Evolutionary conservation across 2,888 invertebrate species (phyloP).

Genomic region (Chrysina gloriosa): DNA sequence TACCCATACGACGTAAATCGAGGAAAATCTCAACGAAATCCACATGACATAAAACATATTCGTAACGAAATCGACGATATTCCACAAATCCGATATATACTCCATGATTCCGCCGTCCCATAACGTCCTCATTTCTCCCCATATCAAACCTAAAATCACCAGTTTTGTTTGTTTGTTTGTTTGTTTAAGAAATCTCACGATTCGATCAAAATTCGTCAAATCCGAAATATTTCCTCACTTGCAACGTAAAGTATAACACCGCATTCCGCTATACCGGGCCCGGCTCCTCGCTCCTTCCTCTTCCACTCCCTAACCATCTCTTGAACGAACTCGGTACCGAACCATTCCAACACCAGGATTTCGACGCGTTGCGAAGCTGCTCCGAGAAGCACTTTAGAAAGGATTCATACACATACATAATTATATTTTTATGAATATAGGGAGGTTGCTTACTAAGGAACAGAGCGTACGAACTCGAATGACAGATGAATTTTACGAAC

Average conservation of each 20-base stretch:
- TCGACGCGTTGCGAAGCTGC: constrained; percentile 94
- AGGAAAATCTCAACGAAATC: constrained; percentile 87
- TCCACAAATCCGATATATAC: constrained; percentile 96
- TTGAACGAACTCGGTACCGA: constrained; percentile 82
- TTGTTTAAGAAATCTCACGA: too few species aligned
- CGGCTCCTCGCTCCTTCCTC: constrained; percentile 79
- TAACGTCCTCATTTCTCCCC: constrained; percentile 91
- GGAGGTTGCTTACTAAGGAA: constrained; percentile 84
- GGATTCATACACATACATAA: constrained; percentile 5
- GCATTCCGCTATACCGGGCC: constrained; percentile 84
- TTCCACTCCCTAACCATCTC: constrained; percentile 83
- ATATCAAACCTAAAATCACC: constrained; percentile 83
- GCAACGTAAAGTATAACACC: constrained; percentile 89
- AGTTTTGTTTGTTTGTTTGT: too few species aligned
- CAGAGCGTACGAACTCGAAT: constrained; percentile 94
- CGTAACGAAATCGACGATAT: constrained; percentile 97
- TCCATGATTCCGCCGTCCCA: constrained; percentile 92
- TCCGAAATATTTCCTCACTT: constrained; percentile 75
- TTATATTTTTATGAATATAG: background rate
- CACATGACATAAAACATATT: constrained; percentile 96
- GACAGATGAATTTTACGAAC: constrained; percentile 98
- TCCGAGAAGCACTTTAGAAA: constrained; percentile 83
- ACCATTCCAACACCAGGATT: constrained; percentile 80
- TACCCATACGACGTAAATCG: constrained; percentile 92
- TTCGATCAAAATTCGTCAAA: too few species aligned